Base-by-base conservation (phyloP, 2,888 invertebrate genomes). In the Prosapia bicincta region DNA sequence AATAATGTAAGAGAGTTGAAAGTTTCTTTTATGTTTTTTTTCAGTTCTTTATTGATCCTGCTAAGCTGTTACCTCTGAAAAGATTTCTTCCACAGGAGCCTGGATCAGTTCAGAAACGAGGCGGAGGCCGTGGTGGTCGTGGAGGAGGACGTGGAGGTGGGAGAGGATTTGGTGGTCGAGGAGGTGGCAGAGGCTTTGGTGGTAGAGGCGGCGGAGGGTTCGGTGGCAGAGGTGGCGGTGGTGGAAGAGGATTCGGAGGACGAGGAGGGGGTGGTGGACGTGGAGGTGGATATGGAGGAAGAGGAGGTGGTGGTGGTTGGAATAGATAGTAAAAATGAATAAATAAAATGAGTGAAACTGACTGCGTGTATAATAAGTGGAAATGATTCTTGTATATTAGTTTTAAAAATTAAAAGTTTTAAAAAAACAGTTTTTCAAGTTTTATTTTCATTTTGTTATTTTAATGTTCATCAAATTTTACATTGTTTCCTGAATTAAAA, bases 1-100 rank as follows among this genome's bases (percentile, higher is more conserved):
- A 30, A 9, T 30, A 9, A 6, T 30, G 5, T 30, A 30, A 6
- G 9, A 30, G 9, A 30, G 9, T 30, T 30, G 5, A 5, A 30
- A 30, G 9, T 30, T 30, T 30, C 9, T 6, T 6, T 6, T 30
- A 30, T 30, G 66, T n/a, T 66, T n/a, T n/a, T 65, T 87, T 87
- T 69, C 83, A 95, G 89, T 88, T 99, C 74, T 99, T 88, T 83
- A 97, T 99, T 82, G 98, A 99, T 84, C 98, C 99, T 0, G 91
- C 91, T 13, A 99, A 98, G 84, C 85, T 99, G 74, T 86, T 99
- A 79, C 98, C 99, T 0, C 86, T 99, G 77, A 90, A 92, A 82
- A 89, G 96, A 84, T 98, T 98, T 86, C 86, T 96, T 66, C 94
- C 95, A 0, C 90, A 89, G 83, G 88, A 92, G 1, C 90, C 92